Percentiles rank a stretch among this genome's conserved stretches.
phyloP scores from a whole-genome alignment of 2,113 vertebrate genomes.

The Hiodon alosoides region DNA sequence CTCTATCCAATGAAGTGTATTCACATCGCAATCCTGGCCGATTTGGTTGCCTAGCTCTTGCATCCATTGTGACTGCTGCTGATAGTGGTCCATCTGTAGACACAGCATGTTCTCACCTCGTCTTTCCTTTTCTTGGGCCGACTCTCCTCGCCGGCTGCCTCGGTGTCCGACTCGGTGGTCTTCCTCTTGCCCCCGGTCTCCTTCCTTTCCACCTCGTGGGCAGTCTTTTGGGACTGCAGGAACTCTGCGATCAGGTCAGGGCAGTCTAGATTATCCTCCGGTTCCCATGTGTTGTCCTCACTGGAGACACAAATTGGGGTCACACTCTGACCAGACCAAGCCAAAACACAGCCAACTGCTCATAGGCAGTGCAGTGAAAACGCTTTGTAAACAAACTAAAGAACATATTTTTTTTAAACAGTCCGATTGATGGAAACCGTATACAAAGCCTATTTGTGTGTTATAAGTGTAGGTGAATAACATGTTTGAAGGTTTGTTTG shows the following conservation, averaged over 20 bases:
- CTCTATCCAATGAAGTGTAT: too few species aligned
- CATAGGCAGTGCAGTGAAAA: too few species aligned
- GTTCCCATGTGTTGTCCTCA: constrained; percentile 97
- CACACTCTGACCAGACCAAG: not conserved
- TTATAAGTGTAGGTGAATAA: too few species aligned
- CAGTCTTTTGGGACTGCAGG: constrained; percentile 85
- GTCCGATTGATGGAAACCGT: too few species aligned
- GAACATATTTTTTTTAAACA: too few species aligned
- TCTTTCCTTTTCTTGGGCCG: constrained; percentile 96
- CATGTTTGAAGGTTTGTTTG: too few species aligned
- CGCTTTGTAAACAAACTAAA: too few species aligned
- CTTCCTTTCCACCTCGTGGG: constrained; percentile 70
- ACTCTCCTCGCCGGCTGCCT: constrained; percentile 81
- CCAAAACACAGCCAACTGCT: not conserved
- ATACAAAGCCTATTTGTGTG: too few species aligned
- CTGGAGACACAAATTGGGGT: constrained; percentile 49
- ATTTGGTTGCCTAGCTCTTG: too few species aligned
- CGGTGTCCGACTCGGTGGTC: constrained; percentile 68
- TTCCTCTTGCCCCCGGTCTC: constrained; percentile 79
- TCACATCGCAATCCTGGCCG: too few species aligned
- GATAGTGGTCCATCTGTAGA: not conserved
- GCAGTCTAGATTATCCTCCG: constrained; percentile 94
- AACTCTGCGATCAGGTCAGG: constrained; percentile 94
- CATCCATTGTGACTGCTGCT: too few species aligned
- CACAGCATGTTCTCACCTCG: constrained; percentile 66